Percentiles rank a stretch among this genome's conserved stretches.
Evolutionary conservation across 2,797 vertebrate species (phyloP).

Genomic region (Allobates femoralis): DNA sequence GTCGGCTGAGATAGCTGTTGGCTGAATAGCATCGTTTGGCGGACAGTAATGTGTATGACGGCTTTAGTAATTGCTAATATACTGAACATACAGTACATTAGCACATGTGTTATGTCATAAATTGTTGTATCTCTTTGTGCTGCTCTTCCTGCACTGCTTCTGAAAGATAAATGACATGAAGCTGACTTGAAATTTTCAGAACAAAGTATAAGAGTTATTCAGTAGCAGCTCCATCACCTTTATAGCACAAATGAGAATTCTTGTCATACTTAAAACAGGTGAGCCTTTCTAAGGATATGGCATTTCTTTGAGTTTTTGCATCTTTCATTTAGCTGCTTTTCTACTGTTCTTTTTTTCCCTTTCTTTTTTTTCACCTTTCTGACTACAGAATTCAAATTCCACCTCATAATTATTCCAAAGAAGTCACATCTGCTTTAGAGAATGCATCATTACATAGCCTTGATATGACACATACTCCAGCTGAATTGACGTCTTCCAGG

Average conservation of each 20-base stretch:
- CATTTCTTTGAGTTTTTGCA: slow-evolving; percentile 20
- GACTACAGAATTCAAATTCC: slow-evolving; percentile 31
- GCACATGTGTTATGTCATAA: neutral
- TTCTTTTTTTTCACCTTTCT: slow-evolving; percentile 24
- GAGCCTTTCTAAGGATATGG: slow-evolving; percentile 21
- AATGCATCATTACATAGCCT: slow-evolving; percentile 41
- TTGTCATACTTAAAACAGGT: slow-evolving; percentile 29
- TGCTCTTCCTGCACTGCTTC: neutral
- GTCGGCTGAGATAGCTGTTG: too few species aligned
- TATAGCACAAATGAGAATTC: slow-evolving; percentile 13
- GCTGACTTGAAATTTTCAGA: neutral
- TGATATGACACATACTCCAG: slow-evolving; percentile 39
- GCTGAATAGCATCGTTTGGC: too few species aligned
- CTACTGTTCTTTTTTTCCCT: neutral
- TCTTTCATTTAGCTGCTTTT: neutral
- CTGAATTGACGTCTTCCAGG: slow-evolving; percentile 14
- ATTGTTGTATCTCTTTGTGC: neutral
- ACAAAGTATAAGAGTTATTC: neutral
- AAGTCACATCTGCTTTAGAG: slow-evolving; percentile 38
- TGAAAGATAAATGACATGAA: neutral
- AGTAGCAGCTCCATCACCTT: neutral
- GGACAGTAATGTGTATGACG: too few species aligned
- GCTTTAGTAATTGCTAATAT: too few species aligned
- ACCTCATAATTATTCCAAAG: slow-evolving; percentile 45
- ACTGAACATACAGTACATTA: too few species aligned